Percentiles rank a stretch among this genome's conserved stretches.
These are phyloP conservation scores for Silurus aristotelis DNA, from an alignment of 2,797 vertebrate species.

Conservation along the genomic window DNA sequence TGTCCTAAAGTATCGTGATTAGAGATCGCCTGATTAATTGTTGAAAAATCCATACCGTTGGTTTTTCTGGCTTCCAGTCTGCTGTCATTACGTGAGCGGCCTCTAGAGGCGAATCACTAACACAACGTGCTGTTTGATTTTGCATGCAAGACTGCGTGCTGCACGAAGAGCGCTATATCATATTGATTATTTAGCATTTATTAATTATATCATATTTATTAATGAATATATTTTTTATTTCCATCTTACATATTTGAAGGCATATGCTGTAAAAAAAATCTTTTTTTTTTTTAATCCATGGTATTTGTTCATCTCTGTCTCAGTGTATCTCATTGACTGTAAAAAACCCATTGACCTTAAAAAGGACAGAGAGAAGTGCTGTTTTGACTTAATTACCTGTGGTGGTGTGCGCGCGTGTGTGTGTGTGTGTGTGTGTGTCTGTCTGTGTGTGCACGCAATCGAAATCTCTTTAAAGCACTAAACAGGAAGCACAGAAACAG, in stretches of 20 bases:
- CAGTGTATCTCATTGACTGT: background rate
- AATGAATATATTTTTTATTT: too few species aligned
- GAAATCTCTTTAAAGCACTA: constrained; percentile 23
- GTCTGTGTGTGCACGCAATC: background rate
- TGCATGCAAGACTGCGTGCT: too few species aligned
- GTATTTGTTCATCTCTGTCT: background rate
- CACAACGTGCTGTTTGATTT: too few species aligned
- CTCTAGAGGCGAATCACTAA: too few species aligned
- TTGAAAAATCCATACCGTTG: too few species aligned
- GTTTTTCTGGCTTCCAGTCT: too few species aligned
- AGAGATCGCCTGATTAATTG: too few species aligned
- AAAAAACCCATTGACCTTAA: background rate
- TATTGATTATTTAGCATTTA: too few species aligned
- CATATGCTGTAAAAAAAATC: background rate
- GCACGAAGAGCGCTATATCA: too few species aligned
- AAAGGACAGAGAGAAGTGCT: background rate
- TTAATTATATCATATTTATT: too few species aligned
- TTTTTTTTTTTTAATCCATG: background rate
- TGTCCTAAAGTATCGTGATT: too few species aligned
- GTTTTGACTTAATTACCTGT: background rate
- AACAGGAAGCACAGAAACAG: constrained; percentile 13
- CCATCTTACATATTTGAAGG: constrained; percentile 8
- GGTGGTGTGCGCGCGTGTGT: background rate
- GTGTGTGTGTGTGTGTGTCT: background rate
- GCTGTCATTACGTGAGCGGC: too few species aligned